Conservation (phyloP, 2,888 invertebrate species). For the Galerucella calmariensis region DNA sequence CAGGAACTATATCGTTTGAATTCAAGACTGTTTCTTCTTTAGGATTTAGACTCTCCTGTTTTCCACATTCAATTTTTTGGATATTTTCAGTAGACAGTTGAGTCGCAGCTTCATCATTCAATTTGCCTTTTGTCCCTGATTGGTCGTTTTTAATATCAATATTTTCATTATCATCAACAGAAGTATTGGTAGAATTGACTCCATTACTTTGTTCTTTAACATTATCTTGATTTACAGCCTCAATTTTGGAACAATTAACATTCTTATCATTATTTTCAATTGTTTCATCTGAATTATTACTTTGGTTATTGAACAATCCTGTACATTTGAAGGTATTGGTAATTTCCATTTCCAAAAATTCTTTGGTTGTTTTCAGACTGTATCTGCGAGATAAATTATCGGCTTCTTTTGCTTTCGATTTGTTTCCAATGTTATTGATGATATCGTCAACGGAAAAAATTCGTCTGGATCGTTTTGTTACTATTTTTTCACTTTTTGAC, state of each 20-base stretch:
- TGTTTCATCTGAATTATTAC: neutral
- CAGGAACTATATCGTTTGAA: neutral
- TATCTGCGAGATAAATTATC: conserved; percentile 33
- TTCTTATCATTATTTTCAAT: neutral
- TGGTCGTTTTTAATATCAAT: neutral
- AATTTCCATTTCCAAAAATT: conserved; percentile 47
- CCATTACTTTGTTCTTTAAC: neutral
- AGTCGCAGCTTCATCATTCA: neutral
- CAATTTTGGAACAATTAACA: neutral
- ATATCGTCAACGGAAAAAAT: conserved; percentile 59
- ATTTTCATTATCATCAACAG: neutral
- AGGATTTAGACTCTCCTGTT: neutral
- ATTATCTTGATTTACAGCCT: neutral
- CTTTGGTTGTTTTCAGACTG: conserved; percentile 43
- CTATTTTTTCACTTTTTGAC: conserved; percentile 19
- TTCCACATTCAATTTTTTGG: neutral
- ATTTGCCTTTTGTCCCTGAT: neutral
- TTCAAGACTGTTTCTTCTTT: neutral
- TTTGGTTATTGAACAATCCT: neutral
- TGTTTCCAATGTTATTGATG: conserved; percentile 54
- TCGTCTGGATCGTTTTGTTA: conserved; percentile 46
- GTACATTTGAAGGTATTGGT: conserved; percentile 36
- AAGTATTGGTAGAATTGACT: neutral
- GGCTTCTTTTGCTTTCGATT: conserved; percentile 32
- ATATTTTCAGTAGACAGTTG: neutral